These are phyloP conservation scores for Epizoanthus scotinus DNA, from an alignment of 92 coral and sea anemone species.

Conservation along the genomic window DNA sequence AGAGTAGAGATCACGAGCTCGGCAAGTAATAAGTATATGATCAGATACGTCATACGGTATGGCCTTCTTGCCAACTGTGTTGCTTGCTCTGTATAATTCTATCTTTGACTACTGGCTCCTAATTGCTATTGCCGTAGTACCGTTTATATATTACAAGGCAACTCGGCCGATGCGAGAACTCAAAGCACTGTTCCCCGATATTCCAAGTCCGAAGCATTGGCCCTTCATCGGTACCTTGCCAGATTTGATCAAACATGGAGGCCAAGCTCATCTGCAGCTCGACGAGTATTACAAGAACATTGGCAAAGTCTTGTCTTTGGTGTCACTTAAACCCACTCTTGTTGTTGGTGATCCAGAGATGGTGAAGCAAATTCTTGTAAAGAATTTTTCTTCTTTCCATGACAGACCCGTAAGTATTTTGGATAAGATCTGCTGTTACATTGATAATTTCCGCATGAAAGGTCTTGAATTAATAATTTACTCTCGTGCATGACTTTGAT, in stretches of 20 bases:
- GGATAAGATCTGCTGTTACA: too few relatives aligned
- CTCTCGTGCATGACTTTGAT: too few relatives aligned
- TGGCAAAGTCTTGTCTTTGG: constrained; percentile 46
- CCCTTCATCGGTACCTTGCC: constrained; percentile 53
- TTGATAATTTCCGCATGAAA: too few relatives aligned
- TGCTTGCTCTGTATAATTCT: too few relatives aligned
- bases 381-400: constrained; percentile 57
- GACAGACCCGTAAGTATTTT: constrained; percentile 49
- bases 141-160: too few relatives aligned
- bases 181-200: constrained; percentile 33
- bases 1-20: too few relatives aligned
- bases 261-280: constrained; percentile 43
- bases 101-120: too few relatives aligned
- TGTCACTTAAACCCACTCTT: constrained; percentile 19
- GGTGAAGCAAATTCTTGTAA: constrained; percentile 56
- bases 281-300: constrained; percentile 61
- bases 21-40: too few relatives aligned
- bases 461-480: too few relatives aligned
- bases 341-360: constrained; percentile 59
- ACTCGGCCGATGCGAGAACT: constrained; percentile 23
- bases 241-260: constrained; percentile 25
- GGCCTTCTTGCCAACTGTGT: too few relatives aligned
- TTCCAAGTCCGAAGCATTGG: constrained; percentile 66
- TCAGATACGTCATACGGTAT: too few relatives aligned
- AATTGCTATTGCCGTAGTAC: too few relatives aligned